Base-by-base conservation (phyloP, 2,113 vertebrate genomes). In the Cyprinodon tularosa region DNA sequence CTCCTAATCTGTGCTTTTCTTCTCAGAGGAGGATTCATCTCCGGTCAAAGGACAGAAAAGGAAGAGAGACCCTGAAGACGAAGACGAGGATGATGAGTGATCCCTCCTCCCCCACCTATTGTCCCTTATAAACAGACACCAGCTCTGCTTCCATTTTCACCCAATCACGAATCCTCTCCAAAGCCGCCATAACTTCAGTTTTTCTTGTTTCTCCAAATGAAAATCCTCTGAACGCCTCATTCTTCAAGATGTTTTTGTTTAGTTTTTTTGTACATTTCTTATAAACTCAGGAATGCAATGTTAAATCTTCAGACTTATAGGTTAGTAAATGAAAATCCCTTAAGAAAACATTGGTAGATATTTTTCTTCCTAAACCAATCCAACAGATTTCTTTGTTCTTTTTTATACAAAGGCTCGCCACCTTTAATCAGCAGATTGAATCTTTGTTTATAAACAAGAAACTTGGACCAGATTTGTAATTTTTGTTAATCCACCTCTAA, bases 31-130 rank as follows among this genome's bases (percentile, higher is more conserved):
- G 36, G 88, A 87, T 13, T 89, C 78, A 37, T 89, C 92, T 77
- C 90, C 89, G 0, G 61, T 57, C 22, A 96, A 96, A 91, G 95
- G 96, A 81, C 94, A 96, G 84, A 96, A 96, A 91, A 95, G 95
- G 76, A 96, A 96, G 94, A 90, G 95, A 89, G 95, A 95, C 36
- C 91, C 92, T 3, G 96, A 96, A 42, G 95, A 95, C 0, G 95
- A 96, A 61, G 95, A 94, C 0, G 94, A 95, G 2, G 94, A 96
- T 1, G 95, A 95, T 63, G 90, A 92, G 37, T 85, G 68, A 84
- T 20, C 76, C 76, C 67, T 0, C 3, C 9, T 37, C 29, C 13
- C 8, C 15, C 38, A 8, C 72, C 66, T 20, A 45, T 40, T 14
- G 4, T 17, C 20, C 22, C 48, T 14, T 1, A 42, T 66, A 45